Percentiles rank a stretch among this genome's conserved stretches.
phyloP scores from a whole-genome alignment of 2,888 invertebrate genomes.

The Tuta absoluta region DNA sequence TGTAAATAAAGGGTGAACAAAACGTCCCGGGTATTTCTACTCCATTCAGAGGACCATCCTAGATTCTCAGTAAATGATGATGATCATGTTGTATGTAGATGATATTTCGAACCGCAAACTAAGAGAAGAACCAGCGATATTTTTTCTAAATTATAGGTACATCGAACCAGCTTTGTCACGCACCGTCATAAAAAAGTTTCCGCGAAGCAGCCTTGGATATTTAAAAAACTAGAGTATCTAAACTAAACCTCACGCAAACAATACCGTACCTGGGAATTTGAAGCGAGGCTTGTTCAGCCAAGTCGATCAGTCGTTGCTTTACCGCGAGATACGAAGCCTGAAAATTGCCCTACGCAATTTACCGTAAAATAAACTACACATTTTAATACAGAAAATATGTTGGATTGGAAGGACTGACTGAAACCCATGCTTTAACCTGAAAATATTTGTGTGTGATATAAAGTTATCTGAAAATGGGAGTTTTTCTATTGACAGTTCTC shows the following conservation, averaged over 20 bases:
- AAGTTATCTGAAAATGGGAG: not conserved
- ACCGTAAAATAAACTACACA: not conserved
- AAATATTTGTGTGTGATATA: not conserved
- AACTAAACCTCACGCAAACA: slow-evolving; percentile 60
- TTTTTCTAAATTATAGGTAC: not conserved
- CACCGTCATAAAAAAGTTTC: slow-evolving; percentile 45
- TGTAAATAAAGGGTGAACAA: too few species aligned
- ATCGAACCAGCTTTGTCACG: slow-evolving; percentile 3
- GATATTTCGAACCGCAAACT: too few species aligned
- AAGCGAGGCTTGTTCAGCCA: not conserved
- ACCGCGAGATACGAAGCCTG: slow-evolving; percentile 52
- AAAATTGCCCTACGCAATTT: slow-evolving; percentile 41
- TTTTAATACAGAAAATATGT: not conserved
- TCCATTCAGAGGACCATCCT: too few species aligned
- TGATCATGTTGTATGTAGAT: too few species aligned
- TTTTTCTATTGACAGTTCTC: too few species aligned
- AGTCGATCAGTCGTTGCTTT: slow-evolving; percentile 23
- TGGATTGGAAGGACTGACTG: not conserved
- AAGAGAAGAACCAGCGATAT: too few species aligned
- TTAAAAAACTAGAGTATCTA: slow-evolving; percentile 67
- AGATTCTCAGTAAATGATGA: too few species aligned
- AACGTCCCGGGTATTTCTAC: too few species aligned
- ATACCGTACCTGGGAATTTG: slow-evolving; percentile 41
- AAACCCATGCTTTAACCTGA: not conserved
- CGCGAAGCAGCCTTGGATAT: slow-evolving; percentile 53